Evolutionary conservation across 2,888 invertebrate species (phyloP).

Genomic region (Epinotia brunnichana): DNA sequence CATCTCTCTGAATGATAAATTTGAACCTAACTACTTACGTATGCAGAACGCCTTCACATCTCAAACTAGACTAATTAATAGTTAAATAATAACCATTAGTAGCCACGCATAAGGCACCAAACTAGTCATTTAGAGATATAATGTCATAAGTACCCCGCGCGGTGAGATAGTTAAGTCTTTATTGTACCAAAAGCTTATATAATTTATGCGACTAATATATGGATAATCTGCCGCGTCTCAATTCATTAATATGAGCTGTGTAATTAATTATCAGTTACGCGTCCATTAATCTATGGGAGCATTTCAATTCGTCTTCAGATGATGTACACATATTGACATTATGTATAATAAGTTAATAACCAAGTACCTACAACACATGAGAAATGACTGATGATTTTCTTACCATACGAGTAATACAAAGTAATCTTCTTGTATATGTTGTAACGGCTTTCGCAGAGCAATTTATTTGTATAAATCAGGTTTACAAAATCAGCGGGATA

Average conservation of each 20-base stretch:
- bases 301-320: slow-evolving; percentile 7
- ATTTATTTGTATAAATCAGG: neutral
- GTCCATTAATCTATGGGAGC: slow-evolving; percentile 37
- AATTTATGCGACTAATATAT: slow-evolving; percentile 26
- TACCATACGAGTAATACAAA: neutral
- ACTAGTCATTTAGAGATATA: neutral
- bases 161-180: slow-evolving; percentile 13
- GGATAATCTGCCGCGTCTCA: slow-evolving; percentile 45
- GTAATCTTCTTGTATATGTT: neutral
- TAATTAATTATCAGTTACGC: slow-evolving; percentile 50
- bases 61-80: slow-evolving; percentile 43
- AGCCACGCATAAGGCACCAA: slow-evolving; percentile 32
- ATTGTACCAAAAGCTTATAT: neutral
- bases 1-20: slow-evolving; percentile 37
- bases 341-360: neutral
- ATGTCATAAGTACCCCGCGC: slow-evolving; percentile 1
- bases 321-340: neutral
- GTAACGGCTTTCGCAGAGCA: neutral
- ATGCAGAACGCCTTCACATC: slow-evolving; percentile 37
- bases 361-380: neutral
- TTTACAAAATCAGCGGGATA: neutral
- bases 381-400: neutral
- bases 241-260: slow-evolving; percentile 48
- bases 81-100: slow-evolving; percentile 34
- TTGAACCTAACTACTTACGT: slow-evolving; percentile 31